Evolutionary conservation across 2,113 vertebrate genomes (phyloP).

Genomic region (Cephalopholis sonnerati): DNA sequence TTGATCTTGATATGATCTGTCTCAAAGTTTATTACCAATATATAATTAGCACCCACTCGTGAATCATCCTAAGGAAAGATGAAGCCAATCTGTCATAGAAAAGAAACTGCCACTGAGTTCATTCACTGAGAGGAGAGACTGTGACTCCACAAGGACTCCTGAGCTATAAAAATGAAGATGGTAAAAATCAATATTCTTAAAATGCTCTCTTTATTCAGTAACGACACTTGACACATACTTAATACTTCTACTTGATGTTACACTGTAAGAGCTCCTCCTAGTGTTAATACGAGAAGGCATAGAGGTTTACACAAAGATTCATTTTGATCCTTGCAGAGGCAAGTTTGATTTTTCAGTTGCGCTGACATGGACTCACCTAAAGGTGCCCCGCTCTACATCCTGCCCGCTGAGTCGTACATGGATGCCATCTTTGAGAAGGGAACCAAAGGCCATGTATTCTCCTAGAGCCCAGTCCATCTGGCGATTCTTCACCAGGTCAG

Average conservation of each 20-base stretch:
- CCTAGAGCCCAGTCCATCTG: constrained; percentile 93
- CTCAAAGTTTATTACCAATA: neutral
- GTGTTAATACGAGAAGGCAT: neutral
- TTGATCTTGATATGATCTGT: neutral
- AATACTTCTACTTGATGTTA: neutral
- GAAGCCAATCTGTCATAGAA: neutral
- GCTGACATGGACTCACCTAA: constrained; percentile 84
- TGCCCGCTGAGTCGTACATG: constrained; percentile 93
- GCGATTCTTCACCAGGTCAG: constrained; percentile 85
- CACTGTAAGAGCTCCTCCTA: neutral
- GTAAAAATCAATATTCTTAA: neutral
- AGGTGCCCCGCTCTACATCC: constrained; percentile 93
- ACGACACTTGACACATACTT: neutral
- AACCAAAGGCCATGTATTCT: constrained; percentile 94
- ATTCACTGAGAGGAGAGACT: neutral
- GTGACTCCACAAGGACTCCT: constrained; percentile 4
- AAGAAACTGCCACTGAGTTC: neutral
- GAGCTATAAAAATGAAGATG: constrained; percentile 12
- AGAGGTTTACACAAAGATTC: neutral
- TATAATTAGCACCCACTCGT: neutral
- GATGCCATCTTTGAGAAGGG: constrained; percentile 92
- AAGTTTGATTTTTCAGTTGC: neutral
- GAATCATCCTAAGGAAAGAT: neutral
- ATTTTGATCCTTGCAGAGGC: neutral
- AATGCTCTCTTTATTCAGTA: neutral